Percentiles rank a stretch among this genome's conserved stretches.
phyloP scores from a whole-genome alignment of 1,140 invertebrate species.

The Pteromalus puparum region DNA sequence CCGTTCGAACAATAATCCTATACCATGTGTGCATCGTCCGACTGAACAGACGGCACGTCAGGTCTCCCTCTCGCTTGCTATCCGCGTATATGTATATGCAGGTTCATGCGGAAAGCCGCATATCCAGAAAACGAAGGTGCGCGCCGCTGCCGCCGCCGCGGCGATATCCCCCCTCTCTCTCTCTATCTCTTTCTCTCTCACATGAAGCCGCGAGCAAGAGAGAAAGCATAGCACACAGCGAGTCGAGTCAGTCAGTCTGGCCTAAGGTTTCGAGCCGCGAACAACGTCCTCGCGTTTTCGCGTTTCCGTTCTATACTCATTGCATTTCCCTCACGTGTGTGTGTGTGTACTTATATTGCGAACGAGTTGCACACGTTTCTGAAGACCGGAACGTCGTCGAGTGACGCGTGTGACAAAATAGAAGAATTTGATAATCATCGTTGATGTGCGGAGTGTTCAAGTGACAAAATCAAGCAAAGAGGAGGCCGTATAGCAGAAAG shows the following conservation, averaged over 20 bases:
- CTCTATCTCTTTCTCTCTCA: not conserved
- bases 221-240: not conserved
- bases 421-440: too few species aligned
- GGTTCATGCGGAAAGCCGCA: not conserved
- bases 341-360: too few species aligned
- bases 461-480: not conserved
- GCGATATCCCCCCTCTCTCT: not conserved
- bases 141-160: not conserved
- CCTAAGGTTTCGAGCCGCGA: not conserved
- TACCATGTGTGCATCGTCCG: slow-evolving; percentile 6
- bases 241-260: not conserved
- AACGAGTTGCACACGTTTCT: too few species aligned
- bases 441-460: not conserved
- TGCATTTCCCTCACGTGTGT: not conserved
- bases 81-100: not conserved
- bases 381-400: too few species aligned
- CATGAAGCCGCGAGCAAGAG: not conserved
- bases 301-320: not conserved
- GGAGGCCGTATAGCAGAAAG: not conserved
- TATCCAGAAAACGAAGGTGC: slow-evolving; percentile 4
- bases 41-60: not conserved
- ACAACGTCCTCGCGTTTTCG: not conserved
- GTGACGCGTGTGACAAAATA: not conserved
- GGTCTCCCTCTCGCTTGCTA: not conserved
- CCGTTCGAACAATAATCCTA: not conserved